Conservation (phyloP, 2,113 vertebrate species). For the Cyanocitta stelleri region DNA sequence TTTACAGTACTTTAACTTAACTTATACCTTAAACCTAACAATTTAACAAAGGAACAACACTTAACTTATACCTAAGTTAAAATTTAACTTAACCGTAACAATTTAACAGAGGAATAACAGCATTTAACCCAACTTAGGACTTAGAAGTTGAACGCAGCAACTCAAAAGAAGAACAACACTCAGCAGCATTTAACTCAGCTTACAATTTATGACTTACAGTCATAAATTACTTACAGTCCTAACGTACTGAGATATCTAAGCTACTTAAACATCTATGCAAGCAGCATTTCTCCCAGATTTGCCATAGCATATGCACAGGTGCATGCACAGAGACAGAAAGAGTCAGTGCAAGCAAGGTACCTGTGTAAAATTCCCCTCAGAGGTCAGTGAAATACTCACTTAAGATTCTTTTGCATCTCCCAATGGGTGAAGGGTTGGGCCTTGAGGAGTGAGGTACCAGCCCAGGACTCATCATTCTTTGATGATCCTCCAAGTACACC, state of each 20-base stretch:
- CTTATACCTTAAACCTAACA: neutral
- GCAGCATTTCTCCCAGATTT: neutral
- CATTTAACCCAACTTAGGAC: neutral
- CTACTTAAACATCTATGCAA: neutral
- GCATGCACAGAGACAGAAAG: neutral
- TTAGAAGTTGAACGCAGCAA: neutral
- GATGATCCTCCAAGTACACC: neutral
- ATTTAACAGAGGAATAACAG: neutral
- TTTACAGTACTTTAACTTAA: neutral
- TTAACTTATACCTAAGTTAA: neutral
- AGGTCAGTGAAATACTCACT: neutral
- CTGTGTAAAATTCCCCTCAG: neutral
- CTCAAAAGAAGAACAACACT: neutral
- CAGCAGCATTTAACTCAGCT: neutral
- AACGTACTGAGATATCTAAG: neutral
- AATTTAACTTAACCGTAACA: neutral
- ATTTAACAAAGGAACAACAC: neutral
- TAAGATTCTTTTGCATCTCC: neutral
- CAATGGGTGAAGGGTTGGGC: accelerated
- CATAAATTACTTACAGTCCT: neutral
- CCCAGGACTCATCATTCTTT: neutral
- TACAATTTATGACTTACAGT: neutral
- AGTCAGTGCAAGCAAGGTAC: neutral
- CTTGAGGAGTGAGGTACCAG: neutral
- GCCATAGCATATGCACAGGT: neutral